A percentile compares a stretch with the other conserved stretches of the same genome.
Conservation (phyloP, 2,797 vertebrate species). For the Sylvia borin region DNA sequence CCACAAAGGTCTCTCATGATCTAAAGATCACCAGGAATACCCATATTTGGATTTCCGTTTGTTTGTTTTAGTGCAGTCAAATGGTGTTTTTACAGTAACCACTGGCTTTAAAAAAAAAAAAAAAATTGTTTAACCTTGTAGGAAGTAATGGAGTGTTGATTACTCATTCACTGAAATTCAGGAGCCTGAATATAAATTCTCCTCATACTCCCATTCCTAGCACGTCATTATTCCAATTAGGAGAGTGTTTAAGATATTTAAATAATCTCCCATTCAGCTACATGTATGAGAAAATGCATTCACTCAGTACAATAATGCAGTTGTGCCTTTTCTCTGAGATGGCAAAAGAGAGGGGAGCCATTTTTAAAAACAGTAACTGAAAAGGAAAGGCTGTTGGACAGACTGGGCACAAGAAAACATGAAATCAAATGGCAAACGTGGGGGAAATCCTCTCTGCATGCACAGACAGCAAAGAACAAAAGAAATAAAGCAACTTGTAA, state of each 20-base stretch:
- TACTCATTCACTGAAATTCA: conserved; percentile 34
- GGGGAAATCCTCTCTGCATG: background rate
- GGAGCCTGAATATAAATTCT: conserved; percentile 9
- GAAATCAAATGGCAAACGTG: background rate
- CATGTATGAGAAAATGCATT: conserved; percentile 28
- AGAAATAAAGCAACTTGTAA: background rate
- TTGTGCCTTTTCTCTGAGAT: conserved; percentile 24
- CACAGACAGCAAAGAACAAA: background rate
- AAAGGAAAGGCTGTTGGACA: background rate
- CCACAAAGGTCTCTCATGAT: background rate
- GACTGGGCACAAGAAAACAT: background rate
- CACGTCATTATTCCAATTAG: background rate
- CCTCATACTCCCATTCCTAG: background rate
- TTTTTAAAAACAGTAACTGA: background rate
- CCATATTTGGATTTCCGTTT: background rate
- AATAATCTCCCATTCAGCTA: conserved; percentile 36
- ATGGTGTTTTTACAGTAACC: background rate
- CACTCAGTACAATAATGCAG: conserved; percentile 20
- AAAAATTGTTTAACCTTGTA: background rate
- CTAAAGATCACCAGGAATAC: background rate
- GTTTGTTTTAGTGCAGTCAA: background rate
- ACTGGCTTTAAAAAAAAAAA: background rate
- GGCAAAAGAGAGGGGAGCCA: background rate
- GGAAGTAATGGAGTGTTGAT: conserved; percentile 14
- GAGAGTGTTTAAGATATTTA: conserved; percentile 16